phyloP scores from a whole-genome alignment of 2,888 invertebrate genomes.

The Eubasilissa splendida region DNA sequence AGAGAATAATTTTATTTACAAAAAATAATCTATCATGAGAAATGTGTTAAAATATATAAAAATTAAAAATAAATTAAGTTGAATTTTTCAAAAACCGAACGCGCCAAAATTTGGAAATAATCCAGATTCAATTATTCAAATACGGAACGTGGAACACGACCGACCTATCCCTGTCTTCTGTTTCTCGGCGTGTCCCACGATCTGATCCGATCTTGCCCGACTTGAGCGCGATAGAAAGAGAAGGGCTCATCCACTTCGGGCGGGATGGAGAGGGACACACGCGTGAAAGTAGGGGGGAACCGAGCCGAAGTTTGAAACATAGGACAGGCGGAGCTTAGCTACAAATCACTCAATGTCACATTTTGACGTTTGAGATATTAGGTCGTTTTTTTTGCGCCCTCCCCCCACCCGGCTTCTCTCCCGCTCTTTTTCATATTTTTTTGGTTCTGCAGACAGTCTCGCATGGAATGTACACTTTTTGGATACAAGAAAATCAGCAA shows the following conservation, averaged over 20 bases:
- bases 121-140: constrained; percentile 25
- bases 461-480: constrained; percentile 5
- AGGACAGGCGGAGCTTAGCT: constrained; percentile 76
- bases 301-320: constrained; percentile 73
- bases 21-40: too few relatives aligned
- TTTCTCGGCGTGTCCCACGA: constrained; percentile 53
- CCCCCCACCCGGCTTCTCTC: constrained; percentile 30
- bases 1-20: too few relatives aligned
- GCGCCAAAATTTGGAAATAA: too few relatives aligned
- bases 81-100: too few relatives aligned
- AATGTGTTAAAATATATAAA: too few relatives aligned
- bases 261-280: constrained; percentile 37
- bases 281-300: constrained; percentile 60
- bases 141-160: constrained; percentile 37
- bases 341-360: constrained; percentile 76
- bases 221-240: constrained; percentile 45
- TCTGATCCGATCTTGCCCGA: constrained; percentile 50
- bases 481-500: constrained; percentile 4
- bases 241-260: constrained; percentile 7
- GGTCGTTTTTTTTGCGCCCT: constrained; percentile 66
- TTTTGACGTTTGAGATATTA: constrained; percentile 76
- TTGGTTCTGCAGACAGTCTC: constrained; percentile 12
- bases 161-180: constrained; percentile 50
- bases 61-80: too few relatives aligned
- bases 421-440: constrained; percentile 36